These are phyloP conservation scores for Paracyprichromis sp. DNA, from an alignment of 2,113 vertebrate genomes.

Conservation along the genomic window DNA sequence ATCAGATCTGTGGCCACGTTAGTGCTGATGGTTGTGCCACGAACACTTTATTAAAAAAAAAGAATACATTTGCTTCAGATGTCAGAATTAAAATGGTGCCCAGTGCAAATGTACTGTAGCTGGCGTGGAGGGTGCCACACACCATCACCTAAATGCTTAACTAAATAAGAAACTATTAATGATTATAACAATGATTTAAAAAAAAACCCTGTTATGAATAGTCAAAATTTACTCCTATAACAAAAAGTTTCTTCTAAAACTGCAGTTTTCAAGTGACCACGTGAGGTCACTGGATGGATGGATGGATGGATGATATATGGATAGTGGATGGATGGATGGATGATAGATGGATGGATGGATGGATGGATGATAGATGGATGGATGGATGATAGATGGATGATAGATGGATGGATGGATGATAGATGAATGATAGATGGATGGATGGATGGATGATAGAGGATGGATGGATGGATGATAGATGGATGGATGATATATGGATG, in stretches of 20 bases:
- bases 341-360: rapidly evolving
- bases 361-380: too few species aligned
- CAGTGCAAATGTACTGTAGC: rapidly evolving
- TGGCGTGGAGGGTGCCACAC: neutral
- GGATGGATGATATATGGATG: too few species aligned
- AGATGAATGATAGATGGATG: too few species aligned
- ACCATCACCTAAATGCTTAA: neutral
- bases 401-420: rapidly evolving
- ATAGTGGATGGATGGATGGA: too few species aligned
- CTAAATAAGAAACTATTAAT: neutral
- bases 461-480: rapidly evolving
- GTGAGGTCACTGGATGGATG: neutral
- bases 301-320: too few species aligned
- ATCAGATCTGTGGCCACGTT: neutral
- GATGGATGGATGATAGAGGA: too few species aligned
- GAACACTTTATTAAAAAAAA: rapidly evolving
- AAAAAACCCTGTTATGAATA: neutral
- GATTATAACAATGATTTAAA: neutral
- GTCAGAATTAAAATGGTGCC: neutral
- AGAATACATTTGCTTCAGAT: neutral
- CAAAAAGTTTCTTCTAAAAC: neutral
- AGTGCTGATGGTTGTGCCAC: neutral
- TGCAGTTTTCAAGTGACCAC: neutral
- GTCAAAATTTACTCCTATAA: neutral
- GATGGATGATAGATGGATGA: rapidly evolving